Evolutionary conservation across 2,888 invertebrate species (phyloP).

Genomic region (Oligia fasciuncula): DNA sequence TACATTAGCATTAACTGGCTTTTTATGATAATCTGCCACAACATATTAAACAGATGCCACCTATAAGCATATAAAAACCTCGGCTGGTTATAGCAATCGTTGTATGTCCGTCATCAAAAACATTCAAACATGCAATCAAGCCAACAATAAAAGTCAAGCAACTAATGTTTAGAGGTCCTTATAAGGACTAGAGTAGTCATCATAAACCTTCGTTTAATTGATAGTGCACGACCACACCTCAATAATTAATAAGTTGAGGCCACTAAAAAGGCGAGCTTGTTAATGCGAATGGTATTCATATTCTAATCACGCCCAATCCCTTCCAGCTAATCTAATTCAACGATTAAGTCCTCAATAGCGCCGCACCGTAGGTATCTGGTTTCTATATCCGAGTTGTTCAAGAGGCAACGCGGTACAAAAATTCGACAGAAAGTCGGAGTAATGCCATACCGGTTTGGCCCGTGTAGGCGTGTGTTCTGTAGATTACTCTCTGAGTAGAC

Average conservation of each 20-base stretch:
- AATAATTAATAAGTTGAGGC: slow-evolving; percentile 52
- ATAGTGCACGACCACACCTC: slow-evolving; percentile 46
- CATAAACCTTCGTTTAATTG: slow-evolving; percentile 52
- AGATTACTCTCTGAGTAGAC: slow-evolving; percentile 59
- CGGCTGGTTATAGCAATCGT: background rate
- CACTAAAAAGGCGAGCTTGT: slow-evolving; percentile 52
- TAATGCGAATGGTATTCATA: slow-evolving; percentile 56
- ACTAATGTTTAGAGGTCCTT: slow-evolving; percentile 36
- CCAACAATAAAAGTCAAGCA: slow-evolving; percentile 37
- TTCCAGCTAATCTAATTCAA: slow-evolving; percentile 71
- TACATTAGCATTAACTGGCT: slow-evolving; percentile 18
- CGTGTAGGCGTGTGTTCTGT: slow-evolving; percentile 65
- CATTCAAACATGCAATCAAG: slow-evolving; percentile 41
- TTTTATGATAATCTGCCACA: slow-evolving; percentile 22
- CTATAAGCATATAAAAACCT: background rate
- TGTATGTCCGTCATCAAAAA: slow-evolving; percentile 16
- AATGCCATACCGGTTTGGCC: slow-evolving; percentile 73
- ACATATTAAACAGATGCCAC: background rate
- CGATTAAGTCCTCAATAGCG: slow-evolving; percentile 70
- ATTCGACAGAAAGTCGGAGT: slow-evolving; percentile 74
- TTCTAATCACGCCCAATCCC: slow-evolving; percentile 58
- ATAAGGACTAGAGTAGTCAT: slow-evolving; percentile 12
- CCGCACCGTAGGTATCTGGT: slow-evolving; percentile 79
- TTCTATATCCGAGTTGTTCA: slow-evolving; percentile 79
- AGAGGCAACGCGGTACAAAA: slow-evolving; percentile 76